phyloP scores from a whole-genome alignment of 2,797 vertebrate species.

The Sebastolobus alascanus region DNA sequence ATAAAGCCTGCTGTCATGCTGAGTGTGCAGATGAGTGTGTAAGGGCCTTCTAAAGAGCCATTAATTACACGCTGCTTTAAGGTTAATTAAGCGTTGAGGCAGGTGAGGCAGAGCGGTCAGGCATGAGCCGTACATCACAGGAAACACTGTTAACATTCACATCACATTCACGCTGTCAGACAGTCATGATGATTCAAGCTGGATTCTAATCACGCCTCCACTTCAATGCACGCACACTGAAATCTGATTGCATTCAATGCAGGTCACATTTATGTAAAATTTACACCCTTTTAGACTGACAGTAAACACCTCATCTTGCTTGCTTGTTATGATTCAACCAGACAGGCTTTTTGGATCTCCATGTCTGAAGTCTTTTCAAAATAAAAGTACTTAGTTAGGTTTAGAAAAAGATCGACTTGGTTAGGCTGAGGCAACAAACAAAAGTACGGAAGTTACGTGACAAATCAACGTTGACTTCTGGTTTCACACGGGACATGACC shows the following conservation, averaged over 20 bases:
- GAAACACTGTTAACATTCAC: conserved; percentile 1
- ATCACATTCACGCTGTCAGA: neutral
- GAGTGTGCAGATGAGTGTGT: conserved; percentile 20
- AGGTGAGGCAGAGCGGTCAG: conserved; percentile 20
- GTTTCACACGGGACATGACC: no score
- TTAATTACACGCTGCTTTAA: conserved; percentile 45
- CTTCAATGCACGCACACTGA: neutral
- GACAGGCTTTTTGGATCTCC: neutral
- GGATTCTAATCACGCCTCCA: neutral
- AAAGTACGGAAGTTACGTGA: no score
- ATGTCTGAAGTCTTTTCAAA: no score
- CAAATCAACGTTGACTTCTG: no score
- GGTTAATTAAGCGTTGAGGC: conserved; percentile 40
- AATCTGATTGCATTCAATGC: neutral
- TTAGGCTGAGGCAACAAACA: no score
- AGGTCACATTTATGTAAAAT: neutral
- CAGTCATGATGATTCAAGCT: neutral
- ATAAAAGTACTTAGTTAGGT: no score
- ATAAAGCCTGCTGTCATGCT: conserved; percentile 17
- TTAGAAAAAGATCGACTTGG: no score
- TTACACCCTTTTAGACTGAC: no score
- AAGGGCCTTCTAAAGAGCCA: conserved; percentile 16
- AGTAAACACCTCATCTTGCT: neutral
- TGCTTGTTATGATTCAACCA: neutral
- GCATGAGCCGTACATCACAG: neutral